Percentiles rank a stretch among this genome's conserved stretches.
Evolutionary conservation across 2,797 vertebrate genomes (phyloP).

Genomic region (Falco peregrinus): DNA sequence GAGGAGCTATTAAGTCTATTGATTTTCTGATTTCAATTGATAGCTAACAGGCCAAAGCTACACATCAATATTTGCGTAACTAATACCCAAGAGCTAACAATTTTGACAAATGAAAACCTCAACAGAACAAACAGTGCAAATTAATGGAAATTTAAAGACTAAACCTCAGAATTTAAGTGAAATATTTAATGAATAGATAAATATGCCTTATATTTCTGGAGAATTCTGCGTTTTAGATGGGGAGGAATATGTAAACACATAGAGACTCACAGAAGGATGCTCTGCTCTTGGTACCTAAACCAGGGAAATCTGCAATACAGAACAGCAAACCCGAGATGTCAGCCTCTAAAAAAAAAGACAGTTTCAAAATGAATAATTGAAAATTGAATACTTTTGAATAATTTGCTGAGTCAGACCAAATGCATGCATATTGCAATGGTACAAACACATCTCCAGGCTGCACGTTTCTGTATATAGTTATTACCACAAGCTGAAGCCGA

Average conservation of each 20-base stretch:
- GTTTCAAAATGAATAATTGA: not conserved
- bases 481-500: not conserved
- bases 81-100: conserved; percentile 84
- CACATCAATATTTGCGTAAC: conserved; percentile 93
- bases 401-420: not conserved
- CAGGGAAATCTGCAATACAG: not conserved
- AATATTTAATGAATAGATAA: conserved; percentile 44
- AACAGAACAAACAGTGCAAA: conserved; percentile 73
- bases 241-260: not conserved
- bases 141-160: conserved; percentile 75
- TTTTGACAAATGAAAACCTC: conserved; percentile 87
- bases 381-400: not conserved
- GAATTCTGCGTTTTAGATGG: not conserved
- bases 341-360: not conserved
- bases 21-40: conserved; percentile 98
- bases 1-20: conserved; percentile 93
- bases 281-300: not conserved
- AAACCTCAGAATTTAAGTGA: conserved; percentile 64
- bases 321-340: not conserved
- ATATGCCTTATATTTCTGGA: not conserved
- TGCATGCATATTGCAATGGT: accelerated
- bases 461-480: not conserved
- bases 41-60: conserved; percentile 89
- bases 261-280: not conserved
- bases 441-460: not conserved